Conservation (phyloP, 2,888 invertebrate genomes). For the Acronicta alni region DNA sequence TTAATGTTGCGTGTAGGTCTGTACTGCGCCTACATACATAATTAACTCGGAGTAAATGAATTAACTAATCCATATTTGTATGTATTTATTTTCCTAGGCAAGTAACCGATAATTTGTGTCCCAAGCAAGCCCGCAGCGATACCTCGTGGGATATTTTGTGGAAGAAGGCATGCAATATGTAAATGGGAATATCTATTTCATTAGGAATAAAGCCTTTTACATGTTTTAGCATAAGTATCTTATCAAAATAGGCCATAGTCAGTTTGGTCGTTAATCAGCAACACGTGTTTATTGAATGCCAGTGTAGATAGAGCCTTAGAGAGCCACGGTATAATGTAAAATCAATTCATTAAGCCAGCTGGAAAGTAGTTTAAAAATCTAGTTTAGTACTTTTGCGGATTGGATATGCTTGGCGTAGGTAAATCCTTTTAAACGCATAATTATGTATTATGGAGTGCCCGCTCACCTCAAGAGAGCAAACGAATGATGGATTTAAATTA, state of each 20-base stretch:
- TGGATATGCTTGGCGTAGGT: no score
- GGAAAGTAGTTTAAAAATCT: no score
- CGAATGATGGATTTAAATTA: not conserved
- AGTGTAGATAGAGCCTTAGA: not conserved
- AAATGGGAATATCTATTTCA: not conserved
- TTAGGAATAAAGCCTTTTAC: not conserved
- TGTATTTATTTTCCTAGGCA: no score
- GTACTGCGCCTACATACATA: slow-evolving; percentile 28
- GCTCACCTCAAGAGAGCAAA: no score
- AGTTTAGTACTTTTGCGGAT: no score
- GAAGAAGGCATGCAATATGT: slow-evolving; percentile 21
- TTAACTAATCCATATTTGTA: slow-evolving; percentile 10
- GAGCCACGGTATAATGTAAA: no score
- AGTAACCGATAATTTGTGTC: slow-evolving; percentile 12
- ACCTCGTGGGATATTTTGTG: slow-evolving; percentile 40
- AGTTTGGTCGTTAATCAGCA: no score
- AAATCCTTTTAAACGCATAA: no score
- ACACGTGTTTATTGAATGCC: not conserved
- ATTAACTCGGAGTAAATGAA: slow-evolving; percentile 20
- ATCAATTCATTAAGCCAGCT: no score
- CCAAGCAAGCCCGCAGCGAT: slow-evolving; percentile 12
- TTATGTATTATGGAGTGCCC: no score
- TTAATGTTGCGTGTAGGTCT: slow-evolving; percentile 11
- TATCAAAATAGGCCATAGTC: not conserved
- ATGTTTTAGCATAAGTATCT: no score